Evolutionary conservation across 2,113 vertebrate genomes (phyloP).

Genomic region (Clupea harengus): DNA sequence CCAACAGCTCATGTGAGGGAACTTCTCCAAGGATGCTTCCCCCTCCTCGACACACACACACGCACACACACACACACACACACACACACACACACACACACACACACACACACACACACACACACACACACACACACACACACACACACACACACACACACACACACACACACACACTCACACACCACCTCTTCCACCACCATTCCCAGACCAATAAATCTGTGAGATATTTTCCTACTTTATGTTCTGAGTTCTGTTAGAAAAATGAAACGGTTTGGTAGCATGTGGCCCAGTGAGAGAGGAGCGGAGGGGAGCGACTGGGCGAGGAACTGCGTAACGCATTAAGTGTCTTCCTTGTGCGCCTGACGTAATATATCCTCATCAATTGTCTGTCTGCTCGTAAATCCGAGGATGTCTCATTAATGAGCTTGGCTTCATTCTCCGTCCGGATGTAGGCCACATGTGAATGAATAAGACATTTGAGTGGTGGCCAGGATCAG

Average conservation of each 20-base stretch:
- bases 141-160: background rate
- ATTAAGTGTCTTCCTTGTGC: background rate
- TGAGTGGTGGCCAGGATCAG: background rate
- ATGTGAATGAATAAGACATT: background rate
- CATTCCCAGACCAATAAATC: conserved; percentile 13
- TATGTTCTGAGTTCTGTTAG: conserved; percentile 15
- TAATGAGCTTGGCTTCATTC: background rate
- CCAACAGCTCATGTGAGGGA: conserved; percentile 7
- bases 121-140: background rate
- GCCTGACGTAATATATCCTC: conserved; percentile 13
- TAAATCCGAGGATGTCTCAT: conserved; percentile 5
- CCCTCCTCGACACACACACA: background rate
- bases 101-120: background rate
- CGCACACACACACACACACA: background rate
- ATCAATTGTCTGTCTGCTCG: background rate
- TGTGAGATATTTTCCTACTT: conserved; percentile 11
- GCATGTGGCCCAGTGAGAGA: background rate
- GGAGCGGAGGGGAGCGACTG: background rate
- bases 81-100: conserved; percentile 3
- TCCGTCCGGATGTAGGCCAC: background rate
- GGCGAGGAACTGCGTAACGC: background rate
- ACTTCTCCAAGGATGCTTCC: background rate
- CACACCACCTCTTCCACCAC: background rate
- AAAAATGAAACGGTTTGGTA: conserved; percentile 1
- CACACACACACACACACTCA: conserved; percentile 1